Evolutionary conservation across 2,888 invertebrate genomes (phyloP).

Genomic region (Drosophila emarginata): DNA sequence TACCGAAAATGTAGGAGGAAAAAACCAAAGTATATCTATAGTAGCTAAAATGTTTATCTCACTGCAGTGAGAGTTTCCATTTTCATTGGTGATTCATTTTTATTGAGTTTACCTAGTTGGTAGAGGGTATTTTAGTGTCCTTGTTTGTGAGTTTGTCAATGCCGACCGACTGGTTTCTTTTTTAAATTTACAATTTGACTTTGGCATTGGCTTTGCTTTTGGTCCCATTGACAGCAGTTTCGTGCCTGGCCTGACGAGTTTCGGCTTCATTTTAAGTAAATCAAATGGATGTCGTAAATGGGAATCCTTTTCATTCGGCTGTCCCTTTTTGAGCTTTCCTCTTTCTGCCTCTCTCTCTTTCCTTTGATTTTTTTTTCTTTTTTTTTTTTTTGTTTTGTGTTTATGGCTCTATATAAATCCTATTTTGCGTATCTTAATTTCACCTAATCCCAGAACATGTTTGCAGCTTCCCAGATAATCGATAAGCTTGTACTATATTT

Average conservation of each 20-base stretch:
- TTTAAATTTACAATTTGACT: slow-evolving; percentile 55
- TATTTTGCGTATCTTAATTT: slow-evolving; percentile 67
- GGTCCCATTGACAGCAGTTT: slow-evolving; percentile 9
- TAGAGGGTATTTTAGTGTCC: slow-evolving; percentile 4
- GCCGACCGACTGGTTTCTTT: slow-evolving; percentile 10
- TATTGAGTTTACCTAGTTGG: neutral
- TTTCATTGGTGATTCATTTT: too few species aligned
- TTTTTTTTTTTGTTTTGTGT: slow-evolving; percentile 6
- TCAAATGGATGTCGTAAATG: slow-evolving; percentile 68
- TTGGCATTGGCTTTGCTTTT: slow-evolving; percentile 38
- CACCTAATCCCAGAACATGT: slow-evolving; percentile 37
- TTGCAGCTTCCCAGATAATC: slow-evolving; percentile 28
- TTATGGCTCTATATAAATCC: slow-evolving; percentile 56
- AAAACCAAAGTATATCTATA: too few species aligned
- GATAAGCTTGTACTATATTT: slow-evolving; percentile 33
- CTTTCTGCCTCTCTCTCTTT: neutral
- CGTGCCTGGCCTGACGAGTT: slow-evolving; percentile 29
- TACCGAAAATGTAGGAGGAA: neutral
- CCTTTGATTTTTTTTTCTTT: slow-evolving; percentile 1
- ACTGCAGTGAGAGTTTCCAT: too few species aligned
- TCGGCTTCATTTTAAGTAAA: slow-evolving; percentile 53
- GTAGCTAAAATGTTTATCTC: too few species aligned
- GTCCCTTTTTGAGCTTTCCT: neutral
- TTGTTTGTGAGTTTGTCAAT: slow-evolving; percentile 11
- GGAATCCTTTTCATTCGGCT: slow-evolving; percentile 13